These are phyloP conservation scores for Bombus affinis DNA, from an alignment of 1,140 invertebrate species.

Conservation along the genomic window DNA sequence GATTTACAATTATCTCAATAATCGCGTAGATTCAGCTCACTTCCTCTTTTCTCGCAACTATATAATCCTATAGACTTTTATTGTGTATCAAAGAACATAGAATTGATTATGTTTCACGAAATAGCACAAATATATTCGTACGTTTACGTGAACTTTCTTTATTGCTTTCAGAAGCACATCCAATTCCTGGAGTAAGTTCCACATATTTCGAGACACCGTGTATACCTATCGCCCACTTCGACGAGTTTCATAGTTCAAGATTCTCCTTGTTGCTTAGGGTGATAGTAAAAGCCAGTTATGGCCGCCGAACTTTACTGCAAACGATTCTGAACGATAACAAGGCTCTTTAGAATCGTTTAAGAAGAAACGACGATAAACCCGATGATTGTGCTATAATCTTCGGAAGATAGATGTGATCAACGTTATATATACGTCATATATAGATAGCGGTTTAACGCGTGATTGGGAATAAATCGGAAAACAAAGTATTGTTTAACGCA, in stretches of 20 bases:
- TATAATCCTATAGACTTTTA: too few relatives aligned
- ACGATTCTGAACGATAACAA: neutral
- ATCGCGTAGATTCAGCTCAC: neutral
- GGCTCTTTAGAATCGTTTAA: neutral
- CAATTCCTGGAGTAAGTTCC: neutral
- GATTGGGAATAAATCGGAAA: neutral
- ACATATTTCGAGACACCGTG: neutral
- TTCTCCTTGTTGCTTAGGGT: neutral
- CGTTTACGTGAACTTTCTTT: too few relatives aligned
- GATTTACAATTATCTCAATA: neutral
- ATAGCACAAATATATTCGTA: too few relatives aligned
- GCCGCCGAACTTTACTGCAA: constrained; percentile 2
- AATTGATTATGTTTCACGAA: too few relatives aligned
- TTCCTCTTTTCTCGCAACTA: too few relatives aligned
- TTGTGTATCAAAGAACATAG: too few relatives aligned
- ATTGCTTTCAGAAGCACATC: too few relatives aligned
- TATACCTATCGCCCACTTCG: constrained; percentile 12
- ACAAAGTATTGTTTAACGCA: neutral
- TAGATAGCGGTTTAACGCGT: neutral
- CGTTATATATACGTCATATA: too few relatives aligned
- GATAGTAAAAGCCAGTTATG: constrained; percentile 33
- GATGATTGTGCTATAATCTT: neutral
- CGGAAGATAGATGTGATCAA: too few relatives aligned
- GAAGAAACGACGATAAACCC: neutral
- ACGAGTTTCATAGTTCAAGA: neutral